These are phyloP conservation scores for Synanthedon myopaeformis DNA, from an alignment of 2,888 invertebrate species.

Conservation along the genomic window DNA sequence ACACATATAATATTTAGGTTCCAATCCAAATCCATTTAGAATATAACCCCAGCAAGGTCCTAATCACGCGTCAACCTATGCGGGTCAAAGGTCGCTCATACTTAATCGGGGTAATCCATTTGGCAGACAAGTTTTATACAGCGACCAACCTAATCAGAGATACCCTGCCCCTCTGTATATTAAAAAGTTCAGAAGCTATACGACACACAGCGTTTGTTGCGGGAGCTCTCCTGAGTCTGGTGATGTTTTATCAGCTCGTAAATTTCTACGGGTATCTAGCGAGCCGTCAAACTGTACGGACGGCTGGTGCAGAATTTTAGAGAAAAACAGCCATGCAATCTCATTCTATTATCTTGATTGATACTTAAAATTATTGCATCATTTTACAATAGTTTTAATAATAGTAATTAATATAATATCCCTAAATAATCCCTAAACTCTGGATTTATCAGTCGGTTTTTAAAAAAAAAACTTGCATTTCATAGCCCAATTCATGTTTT, in stretches of 20 bases:
- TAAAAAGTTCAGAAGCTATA: conserved; percentile 7
- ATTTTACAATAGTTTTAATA: too few relatives aligned
- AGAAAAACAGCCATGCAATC: conserved; percentile 15
- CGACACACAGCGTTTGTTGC: conserved; percentile 22
- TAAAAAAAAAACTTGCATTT: too few relatives aligned
- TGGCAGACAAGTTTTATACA: conserved; percentile 52
- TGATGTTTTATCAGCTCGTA: conserved; percentile 58
- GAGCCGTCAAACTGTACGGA: conserved; percentile 45
- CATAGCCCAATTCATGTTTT: too few relatives aligned
- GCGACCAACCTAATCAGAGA: conserved; percentile 32
- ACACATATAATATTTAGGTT: background rate
- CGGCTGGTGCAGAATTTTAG: conserved; percentile 38
- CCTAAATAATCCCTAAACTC: too few relatives aligned
- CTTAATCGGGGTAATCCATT: conserved; percentile 64
- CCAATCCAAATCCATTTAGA: conserved; percentile 8
- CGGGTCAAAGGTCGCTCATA: conserved; percentile 51
- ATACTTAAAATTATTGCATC: too few relatives aligned
- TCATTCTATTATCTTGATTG: too few relatives aligned
- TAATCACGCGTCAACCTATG: conserved; percentile 54
- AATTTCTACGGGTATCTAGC: conserved; percentile 57
- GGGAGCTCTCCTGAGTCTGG: conserved; percentile 36
- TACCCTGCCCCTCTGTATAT: conserved; percentile 15
- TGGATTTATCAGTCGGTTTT: too few relatives aligned
- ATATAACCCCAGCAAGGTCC: conserved; percentile 26
- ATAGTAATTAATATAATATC: too few relatives aligned